Percentiles rank a stretch among this genome's conserved stretches.
Evolutionary conservation across 2,888 invertebrate species (phyloP).

Genomic region (Drosophila affinis): DNA sequence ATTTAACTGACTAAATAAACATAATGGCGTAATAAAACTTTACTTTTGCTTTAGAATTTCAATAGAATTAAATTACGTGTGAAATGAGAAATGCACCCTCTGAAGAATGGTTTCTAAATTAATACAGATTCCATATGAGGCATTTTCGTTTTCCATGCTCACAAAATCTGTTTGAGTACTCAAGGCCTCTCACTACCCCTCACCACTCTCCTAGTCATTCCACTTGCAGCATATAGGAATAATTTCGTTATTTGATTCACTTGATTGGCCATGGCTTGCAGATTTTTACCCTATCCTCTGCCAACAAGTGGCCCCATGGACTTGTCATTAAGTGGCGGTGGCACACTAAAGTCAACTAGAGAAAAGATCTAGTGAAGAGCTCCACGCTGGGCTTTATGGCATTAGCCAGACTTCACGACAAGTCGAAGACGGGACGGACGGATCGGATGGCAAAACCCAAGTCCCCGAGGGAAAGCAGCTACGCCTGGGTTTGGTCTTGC

Average conservation of each 20-base stretch:
- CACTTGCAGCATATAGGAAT: background rate
- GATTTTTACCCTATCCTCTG: background rate
- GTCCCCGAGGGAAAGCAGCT: constrained; percentile 22
- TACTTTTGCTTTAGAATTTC: too few species aligned
- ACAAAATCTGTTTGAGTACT: too few species aligned
- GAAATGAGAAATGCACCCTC: too few species aligned
- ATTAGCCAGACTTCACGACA: constrained; percentile 11
- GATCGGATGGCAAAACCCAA: background rate
- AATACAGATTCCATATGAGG: too few species aligned
- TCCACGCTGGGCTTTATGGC: constrained; percentile 32
- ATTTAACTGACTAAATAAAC: background rate
- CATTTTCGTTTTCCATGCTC: too few species aligned
- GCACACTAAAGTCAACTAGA: constrained; percentile 24
- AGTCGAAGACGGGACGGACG: constrained; percentile 15
- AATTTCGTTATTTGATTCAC: too few species aligned
- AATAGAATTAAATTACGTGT: too few species aligned
- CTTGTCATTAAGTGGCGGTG: constrained; percentile 48
- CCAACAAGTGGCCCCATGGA: constrained; percentile 12
- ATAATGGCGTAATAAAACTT: background rate
- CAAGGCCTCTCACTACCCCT: too few species aligned
- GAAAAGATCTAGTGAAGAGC: constrained; percentile 16
- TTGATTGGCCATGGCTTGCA: too few species aligned
- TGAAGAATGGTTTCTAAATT: too few species aligned
- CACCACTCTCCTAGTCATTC: background rate
- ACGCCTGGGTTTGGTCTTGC: constrained; percentile 13